These are phyloP conservation scores for Stichodactyla mertensii DNA, from an alignment of 64 coral and sea anemone species.

Conservation along the genomic window DNA sequence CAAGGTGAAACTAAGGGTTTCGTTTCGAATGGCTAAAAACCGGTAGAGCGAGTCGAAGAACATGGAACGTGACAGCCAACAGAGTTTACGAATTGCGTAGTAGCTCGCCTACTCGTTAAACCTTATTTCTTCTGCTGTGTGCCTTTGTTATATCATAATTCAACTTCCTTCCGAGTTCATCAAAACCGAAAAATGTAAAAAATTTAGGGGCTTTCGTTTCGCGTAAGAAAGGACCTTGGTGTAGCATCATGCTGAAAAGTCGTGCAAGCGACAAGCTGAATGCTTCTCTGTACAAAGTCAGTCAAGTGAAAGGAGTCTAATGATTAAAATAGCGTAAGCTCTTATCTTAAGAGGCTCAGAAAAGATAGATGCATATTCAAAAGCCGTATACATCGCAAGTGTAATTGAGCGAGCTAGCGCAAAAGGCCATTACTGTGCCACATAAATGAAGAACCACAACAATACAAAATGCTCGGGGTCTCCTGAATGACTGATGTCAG, in stretches of 20 bases:
- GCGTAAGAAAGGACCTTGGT: neutral
- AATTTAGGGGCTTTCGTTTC: neutral
- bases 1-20: neutral
- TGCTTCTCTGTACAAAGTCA: slow-evolving; percentile 13
- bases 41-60: slow-evolving; percentile 6
- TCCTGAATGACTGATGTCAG: neutral
- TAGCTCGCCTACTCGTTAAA: neutral
- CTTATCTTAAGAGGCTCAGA: neutral
- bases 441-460: neutral
- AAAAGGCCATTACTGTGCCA: slow-evolving; percentile 10
- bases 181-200: slow-evolving; percentile 1
- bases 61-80: neutral
- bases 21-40: slow-evolving; percentile 22
- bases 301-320: slow-evolving; percentile 6
- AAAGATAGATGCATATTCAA: slow-evolving; percentile 17
- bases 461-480: slow-evolving; percentile 1
- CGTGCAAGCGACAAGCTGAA: neutral
- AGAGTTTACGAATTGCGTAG: neutral
- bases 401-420: neutral
- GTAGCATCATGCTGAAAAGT: neutral
- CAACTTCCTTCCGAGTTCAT: slow-evolving; percentile 9
- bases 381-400: neutral
- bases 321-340: slow-evolving; percentile 3
- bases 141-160: neutral
- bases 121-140: neutral